Evolutionary conservation across 1,140 invertebrate genomes (phyloP), one percentile per base, ranked within the genome.

Genomic region (Melipona quadrifasciata): DNA sequence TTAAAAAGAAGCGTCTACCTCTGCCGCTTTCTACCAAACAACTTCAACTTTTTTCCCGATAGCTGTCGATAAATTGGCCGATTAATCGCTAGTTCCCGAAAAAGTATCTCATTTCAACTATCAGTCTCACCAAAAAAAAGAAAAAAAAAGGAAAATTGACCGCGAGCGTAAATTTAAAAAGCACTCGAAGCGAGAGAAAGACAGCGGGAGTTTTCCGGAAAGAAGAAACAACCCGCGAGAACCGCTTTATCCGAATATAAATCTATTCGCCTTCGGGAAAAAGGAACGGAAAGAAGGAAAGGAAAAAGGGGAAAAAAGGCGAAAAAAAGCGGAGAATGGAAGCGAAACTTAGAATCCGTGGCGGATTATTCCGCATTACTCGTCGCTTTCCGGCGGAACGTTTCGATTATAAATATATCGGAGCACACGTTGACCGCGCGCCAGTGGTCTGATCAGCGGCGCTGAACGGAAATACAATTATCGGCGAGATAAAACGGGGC

Each of bases 401-500:
- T 80, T 47, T 64, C 72, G 58, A 88, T 88, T 86, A 81, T 86
- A 89, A 89, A 89, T 90, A 89, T 90, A 87, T 85, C 75, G 80
- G 73, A 80, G 68, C 75, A 81, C 80, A 71, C 79, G 86, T 84
- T 80, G 75, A 86, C 78, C 87, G 83, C 68, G 68, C 83, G 71
- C 57, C 79, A 70, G 80, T 80, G 87, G 79, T 89, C 84, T 84
- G 84, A 84, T 88, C 85, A 87, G 64, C 87, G 87, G 87, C 80
- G 72, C 80, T 89, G 79, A 84, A 88, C 89, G 86, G 86, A 88
- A 91, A 91, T 90, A 90, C 88, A 91, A 91, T 91, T 91, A 91
- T 91, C 90, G 89, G 74, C 68, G 87, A 84, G 86, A 90, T 90
- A 90, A 90, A 91, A 90, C 86, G 80, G 83, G 86, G 84, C 86